Conservation (phyloP, 2,113 vertebrate genomes). For the Macquaria ambigua region DNA sequence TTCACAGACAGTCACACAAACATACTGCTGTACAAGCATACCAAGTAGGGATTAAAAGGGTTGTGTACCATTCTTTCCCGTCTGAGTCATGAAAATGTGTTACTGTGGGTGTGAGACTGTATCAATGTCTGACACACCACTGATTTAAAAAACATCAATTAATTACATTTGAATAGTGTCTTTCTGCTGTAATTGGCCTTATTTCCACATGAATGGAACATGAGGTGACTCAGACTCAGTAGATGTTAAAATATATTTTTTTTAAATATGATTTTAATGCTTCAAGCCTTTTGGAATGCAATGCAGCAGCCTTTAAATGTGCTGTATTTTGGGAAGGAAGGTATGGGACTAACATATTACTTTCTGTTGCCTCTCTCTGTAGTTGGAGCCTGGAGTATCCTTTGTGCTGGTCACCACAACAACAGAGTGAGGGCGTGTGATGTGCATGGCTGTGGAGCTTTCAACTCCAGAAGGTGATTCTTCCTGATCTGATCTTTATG, state of each 20-base stretch:
- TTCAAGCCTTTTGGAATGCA: not conserved
- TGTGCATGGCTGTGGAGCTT: constrained; percentile 71
- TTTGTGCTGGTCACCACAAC: constrained; percentile 73
- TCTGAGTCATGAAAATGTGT: constrained; percentile 15
- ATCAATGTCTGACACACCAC: constrained; percentile 35
- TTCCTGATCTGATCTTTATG: not conserved
- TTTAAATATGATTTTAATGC: constrained; percentile 16
- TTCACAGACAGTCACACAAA: not conserved
- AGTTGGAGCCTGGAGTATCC: constrained; percentile 71
- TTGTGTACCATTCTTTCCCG: constrained; percentile 1
- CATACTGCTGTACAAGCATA: not conserved
- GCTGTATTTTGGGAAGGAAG: not conserved
- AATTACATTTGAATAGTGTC: constrained; percentile 40
- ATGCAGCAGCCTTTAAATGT: constrained; percentile 10
- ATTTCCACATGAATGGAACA: constrained; percentile 53
- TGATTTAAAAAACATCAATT: constrained; percentile 38
- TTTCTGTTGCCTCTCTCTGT: not conserved
- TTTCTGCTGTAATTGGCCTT: constrained; percentile 46
- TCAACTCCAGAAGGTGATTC: constrained; percentile 72
- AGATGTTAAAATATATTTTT: constrained; percentile 17
- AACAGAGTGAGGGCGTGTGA: constrained; percentile 78
- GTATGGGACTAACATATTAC: not conserved
- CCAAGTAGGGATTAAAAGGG: not conserved
- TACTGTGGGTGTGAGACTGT: not conserved
- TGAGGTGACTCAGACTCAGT: constrained; percentile 42